phyloP scores from a whole-genome alignment of 2,888 invertebrate species.

The Sminthurides aquaticus region DNA sequence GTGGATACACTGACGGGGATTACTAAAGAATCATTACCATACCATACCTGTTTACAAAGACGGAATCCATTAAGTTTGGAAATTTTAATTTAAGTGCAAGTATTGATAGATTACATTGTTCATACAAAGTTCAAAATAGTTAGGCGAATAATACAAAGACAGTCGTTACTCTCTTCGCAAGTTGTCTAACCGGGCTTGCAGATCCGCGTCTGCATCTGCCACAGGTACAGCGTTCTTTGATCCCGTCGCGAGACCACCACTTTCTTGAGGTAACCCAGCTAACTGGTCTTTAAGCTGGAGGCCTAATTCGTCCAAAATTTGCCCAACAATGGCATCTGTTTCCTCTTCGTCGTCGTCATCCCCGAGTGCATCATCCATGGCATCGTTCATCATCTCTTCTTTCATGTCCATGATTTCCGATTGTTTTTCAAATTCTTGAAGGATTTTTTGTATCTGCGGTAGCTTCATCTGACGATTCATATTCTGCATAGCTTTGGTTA shows the following conservation, averaged over 20 bases:
- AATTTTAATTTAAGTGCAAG: no score
- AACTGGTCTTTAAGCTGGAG: constrained; percentile 88
- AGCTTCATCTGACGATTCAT: constrained; percentile 97
- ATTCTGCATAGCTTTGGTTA: constrained; percentile 93
- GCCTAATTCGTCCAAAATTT: constrained; percentile 95
- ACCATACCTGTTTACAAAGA: no score
- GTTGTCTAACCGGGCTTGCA: constrained; percentile 93
- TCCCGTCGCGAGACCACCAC: constrained; percentile 52
- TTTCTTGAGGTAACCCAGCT: constrained; percentile 71
- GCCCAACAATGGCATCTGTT: constrained; percentile 88
- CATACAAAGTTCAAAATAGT: not conserved
- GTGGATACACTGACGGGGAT: no score
- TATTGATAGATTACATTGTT: no score
- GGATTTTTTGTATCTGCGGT: constrained; percentile 96
- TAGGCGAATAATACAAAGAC: not conserved
- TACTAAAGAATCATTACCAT: no score
- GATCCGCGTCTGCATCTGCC: constrained; percentile 86
- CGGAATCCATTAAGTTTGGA: no score
- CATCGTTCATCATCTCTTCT: constrained; percentile 99
- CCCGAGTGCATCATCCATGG: constrained; percentile 98
- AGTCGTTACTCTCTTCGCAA: constrained; percentile 68
- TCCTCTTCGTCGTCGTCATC: constrained; percentile 97
- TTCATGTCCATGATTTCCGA: constrained; percentile 99
- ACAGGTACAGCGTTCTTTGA: constrained; percentile 57
- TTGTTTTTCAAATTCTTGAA: constrained; percentile 97